Conservation (phyloP, 2,797 vertebrate species). For the Rhyacichthys aspro region DNA sequence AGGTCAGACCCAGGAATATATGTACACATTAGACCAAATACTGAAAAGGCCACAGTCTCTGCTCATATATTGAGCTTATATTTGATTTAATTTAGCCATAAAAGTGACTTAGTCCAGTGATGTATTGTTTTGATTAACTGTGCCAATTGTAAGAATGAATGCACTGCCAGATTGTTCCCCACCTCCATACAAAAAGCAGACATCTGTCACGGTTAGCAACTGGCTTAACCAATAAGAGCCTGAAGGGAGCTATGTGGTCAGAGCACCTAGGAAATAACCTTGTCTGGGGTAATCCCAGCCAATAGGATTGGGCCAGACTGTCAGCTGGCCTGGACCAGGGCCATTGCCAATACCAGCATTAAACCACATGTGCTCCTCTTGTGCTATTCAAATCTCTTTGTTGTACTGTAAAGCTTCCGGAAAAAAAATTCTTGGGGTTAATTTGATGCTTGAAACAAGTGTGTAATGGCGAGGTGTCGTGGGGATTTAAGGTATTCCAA, state of each 20-base stretch:
- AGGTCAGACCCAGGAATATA: background rate
- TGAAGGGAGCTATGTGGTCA: constrained; percentile 40
- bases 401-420: too few relatives aligned
- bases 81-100: background rate
- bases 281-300: constrained; percentile 60
- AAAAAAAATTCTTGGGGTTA: too few relatives aligned
- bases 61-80: too few relatives aligned
- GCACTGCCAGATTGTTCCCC: background rate
- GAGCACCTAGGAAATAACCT: constrained; percentile 54
- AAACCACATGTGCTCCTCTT: background rate
- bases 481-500: too few relatives aligned
- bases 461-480: too few relatives aligned
- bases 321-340: constrained; percentile 21
- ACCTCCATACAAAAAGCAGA: constrained; percentile 38
- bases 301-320: constrained; percentile 62
- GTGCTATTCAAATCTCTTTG: background rate
- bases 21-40: background rate
- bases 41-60: too few relatives aligned
- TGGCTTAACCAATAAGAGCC: constrained; percentile 46
- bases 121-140: background rate
- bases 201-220: constrained; percentile 60
- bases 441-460: too few relatives aligned
- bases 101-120: too few relatives aligned
- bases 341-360: constrained; percentile 1
- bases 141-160: background rate